Conservation (phyloP, 2,113 vertebrate species). For the Trematomus loennbergii region DNA sequence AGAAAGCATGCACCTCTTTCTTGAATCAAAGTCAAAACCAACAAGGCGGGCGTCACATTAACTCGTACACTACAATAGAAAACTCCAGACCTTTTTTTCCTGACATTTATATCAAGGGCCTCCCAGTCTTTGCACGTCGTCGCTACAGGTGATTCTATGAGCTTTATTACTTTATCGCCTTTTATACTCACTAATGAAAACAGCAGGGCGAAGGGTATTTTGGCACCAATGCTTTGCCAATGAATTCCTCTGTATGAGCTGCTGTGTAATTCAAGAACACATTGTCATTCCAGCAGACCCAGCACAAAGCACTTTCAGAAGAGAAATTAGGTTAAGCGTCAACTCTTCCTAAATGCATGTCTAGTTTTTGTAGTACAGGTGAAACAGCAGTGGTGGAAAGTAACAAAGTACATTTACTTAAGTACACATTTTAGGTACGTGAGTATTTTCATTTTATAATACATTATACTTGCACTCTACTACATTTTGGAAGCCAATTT, state of each 20-base stretch:
- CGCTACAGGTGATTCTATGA: constrained; percentile 68
- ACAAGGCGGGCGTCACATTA: constrained; percentile 63
- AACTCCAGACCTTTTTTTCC: constrained; percentile 57
- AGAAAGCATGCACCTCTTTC: constrained; percentile 45
- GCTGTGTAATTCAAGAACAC: constrained; percentile 35
- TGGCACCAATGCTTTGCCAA: constrained; percentile 50
- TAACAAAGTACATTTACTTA: no score
- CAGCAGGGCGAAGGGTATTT: constrained; percentile 65
- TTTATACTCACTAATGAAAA: constrained; percentile 79
- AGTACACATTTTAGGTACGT: no score
- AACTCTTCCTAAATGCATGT: background rate
- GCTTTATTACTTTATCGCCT: constrained; percentile 67
- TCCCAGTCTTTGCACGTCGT: constrained; percentile 35
- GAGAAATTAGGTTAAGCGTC: background rate
- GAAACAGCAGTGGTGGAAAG: background rate
- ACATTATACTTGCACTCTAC: no score
- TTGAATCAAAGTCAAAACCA: constrained; percentile 75
- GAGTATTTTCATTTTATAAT: no score
- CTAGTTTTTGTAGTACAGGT: background rate
- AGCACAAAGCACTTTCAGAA: no score
- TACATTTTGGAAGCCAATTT: no score
- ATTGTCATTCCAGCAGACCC: constrained; percentile 6
- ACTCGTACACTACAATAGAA: constrained; percentile 31
- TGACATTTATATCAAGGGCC: constrained; percentile 74
- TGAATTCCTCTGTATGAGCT: constrained; percentile 61